phyloP scores from a whole-genome alignment of 2,888 invertebrate species.

The Erannis defoliaria region DNA sequence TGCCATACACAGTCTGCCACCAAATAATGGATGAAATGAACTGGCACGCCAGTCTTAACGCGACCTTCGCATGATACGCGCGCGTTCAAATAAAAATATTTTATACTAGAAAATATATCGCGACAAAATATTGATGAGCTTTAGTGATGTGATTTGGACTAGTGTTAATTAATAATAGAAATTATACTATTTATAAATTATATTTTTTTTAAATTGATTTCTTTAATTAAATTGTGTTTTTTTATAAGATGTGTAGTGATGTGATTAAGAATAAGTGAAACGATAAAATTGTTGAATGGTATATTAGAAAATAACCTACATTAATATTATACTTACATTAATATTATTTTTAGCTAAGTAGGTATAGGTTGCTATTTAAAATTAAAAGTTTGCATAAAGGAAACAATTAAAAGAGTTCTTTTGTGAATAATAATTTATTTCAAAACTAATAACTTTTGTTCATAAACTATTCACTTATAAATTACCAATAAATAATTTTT shows the following conservation, averaged over 20 bases:
- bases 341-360: no score
- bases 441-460: no score
- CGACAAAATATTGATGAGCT: conserved; percentile 6
- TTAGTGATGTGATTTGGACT: conserved; percentile 18
- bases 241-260: conserved; percentile 38
- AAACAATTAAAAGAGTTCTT: no score
- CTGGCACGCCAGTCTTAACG: conserved; percentile 65
- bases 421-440: no score
- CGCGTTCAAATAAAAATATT: conserved; percentile 55
- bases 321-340: no score
- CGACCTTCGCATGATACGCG: conserved; percentile 59
- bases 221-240: no score
- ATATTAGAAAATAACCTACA: background rate
- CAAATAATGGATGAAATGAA: conserved; percentile 1
- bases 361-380: no score
- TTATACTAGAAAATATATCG: conserved; percentile 20
- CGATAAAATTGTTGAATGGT: conserved; percentile 23
- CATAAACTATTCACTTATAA: no score
- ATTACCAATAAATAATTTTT: no score
- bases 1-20: conserved; percentile 51
- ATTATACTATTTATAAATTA: conserved; percentile 19
- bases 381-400: no score
- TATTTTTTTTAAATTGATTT: conserved; percentile 19
- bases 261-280: conserved; percentile 31
- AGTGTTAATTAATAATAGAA: conserved; percentile 22